These are phyloP conservation scores for Sisyra nigra DNA, from an alignment of 2,888 invertebrate species.

Conservation along the genomic window DNA sequence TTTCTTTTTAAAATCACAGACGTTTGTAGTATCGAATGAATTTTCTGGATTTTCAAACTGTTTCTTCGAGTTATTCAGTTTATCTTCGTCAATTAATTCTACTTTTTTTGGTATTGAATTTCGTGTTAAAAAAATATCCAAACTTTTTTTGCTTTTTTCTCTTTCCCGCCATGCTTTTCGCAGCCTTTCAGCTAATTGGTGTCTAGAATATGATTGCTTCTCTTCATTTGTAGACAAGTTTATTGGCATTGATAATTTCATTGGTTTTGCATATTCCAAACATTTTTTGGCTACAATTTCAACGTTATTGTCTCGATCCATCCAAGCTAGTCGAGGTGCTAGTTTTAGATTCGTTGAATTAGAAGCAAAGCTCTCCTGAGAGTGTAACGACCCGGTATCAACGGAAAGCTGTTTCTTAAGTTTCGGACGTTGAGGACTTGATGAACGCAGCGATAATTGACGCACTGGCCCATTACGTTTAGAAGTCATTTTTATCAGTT, in stretches of 20 bases:
- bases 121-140: slow-evolving; percentile 41
- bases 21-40: neutral
- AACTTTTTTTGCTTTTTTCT: slow-evolving; percentile 35
- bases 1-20: neutral
- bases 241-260: slow-evolving; percentile 15
- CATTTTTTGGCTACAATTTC: slow-evolving; percentile 23
- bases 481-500: slow-evolving; percentile 13
- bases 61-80: neutral
- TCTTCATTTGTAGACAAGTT: slow-evolving; percentile 20
- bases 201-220: slow-evolving; percentile 24
- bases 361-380: neutral
- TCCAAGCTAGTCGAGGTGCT: slow-evolving; percentile 15
- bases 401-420: slow-evolving; percentile 24
- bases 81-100: neutral
- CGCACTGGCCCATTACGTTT: slow-evolving; percentile 18
- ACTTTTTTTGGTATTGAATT: slow-evolving; percentile 18
- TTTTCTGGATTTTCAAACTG: neutral
- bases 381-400: slow-evolving; percentile 8
- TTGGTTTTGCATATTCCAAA: slow-evolving; percentile 14
- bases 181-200: slow-evolving; percentile 31
- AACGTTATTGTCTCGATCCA: slow-evolving; percentile 13
- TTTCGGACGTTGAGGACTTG: slow-evolving; percentile 14
- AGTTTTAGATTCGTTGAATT: slow-evolving; percentile 5
- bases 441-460: slow-evolving; percentile 21
- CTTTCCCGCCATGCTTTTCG: slow-evolving; percentile 31